Evolutionary conservation across 1,140 invertebrate species (phyloP).

Genomic region (Drosophila ogumai): DNA sequence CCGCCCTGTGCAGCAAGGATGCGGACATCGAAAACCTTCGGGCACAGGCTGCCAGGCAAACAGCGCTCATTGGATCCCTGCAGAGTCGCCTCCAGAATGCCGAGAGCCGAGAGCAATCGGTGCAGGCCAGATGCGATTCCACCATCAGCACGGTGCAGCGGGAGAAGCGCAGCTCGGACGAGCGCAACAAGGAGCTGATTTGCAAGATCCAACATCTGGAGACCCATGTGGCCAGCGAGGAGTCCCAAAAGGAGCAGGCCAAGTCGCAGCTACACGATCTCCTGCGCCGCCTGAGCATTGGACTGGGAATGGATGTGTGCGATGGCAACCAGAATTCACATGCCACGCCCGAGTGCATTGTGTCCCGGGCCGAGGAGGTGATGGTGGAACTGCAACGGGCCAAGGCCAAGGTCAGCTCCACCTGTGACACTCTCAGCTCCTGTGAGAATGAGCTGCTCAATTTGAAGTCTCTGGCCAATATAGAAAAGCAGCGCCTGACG

Average conservation of each 20-base stretch:
- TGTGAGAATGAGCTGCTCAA: conserved; percentile 82
- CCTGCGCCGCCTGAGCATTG: conserved; percentile 88
- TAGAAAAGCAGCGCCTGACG: conserved; percentile 78
- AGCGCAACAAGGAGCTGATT: conserved; percentile 90
- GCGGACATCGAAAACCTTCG: conserved; percentile 86
- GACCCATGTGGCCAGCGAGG: conserved; percentile 88
- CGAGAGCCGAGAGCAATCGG: conserved; percentile 90
- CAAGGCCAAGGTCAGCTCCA: conserved; percentile 85
- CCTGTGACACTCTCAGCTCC: conserved; percentile 79
- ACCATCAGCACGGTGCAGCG: conserved; percentile 90
- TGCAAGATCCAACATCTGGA: conserved; percentile 90
- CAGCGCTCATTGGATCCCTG: conserved; percentile 91
- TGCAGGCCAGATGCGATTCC: conserved; percentile 89
- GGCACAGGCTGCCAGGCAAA: conserved; percentile 92
- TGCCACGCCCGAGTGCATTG: conserved; percentile 88
- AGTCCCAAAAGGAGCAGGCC: conserved; percentile 88
- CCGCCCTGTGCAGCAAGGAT: conserved; percentile 65
- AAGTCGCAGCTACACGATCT: conserved; percentile 89
- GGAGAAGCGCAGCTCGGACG: conserved; percentile 90
- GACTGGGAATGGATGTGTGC: conserved; percentile 88
- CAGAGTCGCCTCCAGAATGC: conserved; percentile 92
- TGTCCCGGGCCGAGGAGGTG: conserved; percentile 90
- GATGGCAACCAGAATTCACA: conserved; percentile 86
- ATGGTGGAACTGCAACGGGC: conserved; percentile 88
- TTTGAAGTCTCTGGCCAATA: conserved; percentile 73